Evolutionary conservation across 1,140 invertebrate genomes (phyloP).

Genomic region (Paralvinella palmiformis): DNA sequence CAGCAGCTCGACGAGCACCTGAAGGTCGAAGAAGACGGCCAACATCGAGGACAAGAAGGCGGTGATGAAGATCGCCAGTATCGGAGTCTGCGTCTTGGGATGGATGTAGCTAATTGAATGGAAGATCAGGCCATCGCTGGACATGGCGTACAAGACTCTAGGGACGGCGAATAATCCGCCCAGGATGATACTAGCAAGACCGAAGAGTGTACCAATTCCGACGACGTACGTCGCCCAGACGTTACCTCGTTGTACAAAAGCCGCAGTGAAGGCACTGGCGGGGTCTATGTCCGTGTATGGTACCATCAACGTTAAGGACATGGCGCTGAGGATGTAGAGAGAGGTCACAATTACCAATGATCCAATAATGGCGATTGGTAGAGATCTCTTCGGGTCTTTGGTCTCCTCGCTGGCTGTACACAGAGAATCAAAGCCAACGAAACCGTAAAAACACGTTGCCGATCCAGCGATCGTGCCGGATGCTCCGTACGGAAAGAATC

Average conservation of each 20-base stretch:
- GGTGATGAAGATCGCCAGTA: constrained; percentile 18
- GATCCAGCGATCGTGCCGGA: constrained; percentile 24
- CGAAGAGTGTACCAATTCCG: constrained; percentile 19
- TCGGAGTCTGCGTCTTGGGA: constrained; percentile 15
- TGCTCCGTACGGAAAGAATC: constrained; percentile 27
- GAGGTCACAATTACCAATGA: too few species aligned
- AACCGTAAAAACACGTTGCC: constrained; percentile 31
- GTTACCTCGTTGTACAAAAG: constrained; percentile 9
- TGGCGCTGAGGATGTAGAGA: constrained; percentile 75
- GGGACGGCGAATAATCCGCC: constrained; percentile 17
- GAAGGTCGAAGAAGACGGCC: constrained; percentile 21
- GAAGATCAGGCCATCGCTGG: constrained; percentile 9
- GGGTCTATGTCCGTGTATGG: constrained; percentile 55
- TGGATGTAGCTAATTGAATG: constrained; percentile 7
- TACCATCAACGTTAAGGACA: constrained; percentile 75
- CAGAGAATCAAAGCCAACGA: constrained; percentile 54
- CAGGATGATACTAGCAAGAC: constrained; percentile 68
- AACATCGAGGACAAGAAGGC: constrained; percentile 15
- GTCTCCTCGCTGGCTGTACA: constrained; percentile 85
- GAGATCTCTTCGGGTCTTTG: constrained; percentile 67
- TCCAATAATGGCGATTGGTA: constrained; percentile 74
- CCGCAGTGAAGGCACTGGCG: constrained; percentile 19
- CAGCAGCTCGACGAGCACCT: constrained; percentile 78
- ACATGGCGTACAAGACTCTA: constrained; percentile 11
- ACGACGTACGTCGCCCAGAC: constrained; percentile 17